Conservation (phyloP, 2,888 invertebrate species). For the Mesorhabditis sp. region DNA sequence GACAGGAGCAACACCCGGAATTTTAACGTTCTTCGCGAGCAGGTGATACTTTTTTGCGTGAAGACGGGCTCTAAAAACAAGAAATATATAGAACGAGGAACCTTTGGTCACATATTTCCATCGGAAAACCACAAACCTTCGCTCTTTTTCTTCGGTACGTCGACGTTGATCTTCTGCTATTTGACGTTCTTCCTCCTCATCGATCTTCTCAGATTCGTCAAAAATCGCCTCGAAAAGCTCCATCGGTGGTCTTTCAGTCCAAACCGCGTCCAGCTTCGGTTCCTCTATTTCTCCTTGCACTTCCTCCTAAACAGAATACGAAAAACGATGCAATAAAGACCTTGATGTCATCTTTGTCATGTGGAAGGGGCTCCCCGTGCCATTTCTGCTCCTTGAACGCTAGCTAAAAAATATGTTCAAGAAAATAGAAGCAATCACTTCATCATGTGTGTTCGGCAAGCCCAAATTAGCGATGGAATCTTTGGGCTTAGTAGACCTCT, state of each 20-base stretch:
- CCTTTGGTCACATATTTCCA: no score
- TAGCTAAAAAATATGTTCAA: neutral
- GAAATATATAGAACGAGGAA: no score
- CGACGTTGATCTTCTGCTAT: constrained; percentile 10
- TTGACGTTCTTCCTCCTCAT: constrained; percentile 23
- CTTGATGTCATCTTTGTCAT: no score
- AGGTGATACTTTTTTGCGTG: no score
- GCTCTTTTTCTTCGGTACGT: no score
- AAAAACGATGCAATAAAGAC: neutral
- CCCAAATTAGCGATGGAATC: constrained; percentile 26
- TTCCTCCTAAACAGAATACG: neutral
- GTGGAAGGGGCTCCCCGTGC: constrained; percentile 9
- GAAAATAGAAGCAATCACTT: constrained; percentile 15
- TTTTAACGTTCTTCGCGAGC: no score
- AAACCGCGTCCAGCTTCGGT: neutral
- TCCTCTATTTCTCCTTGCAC: neutral
- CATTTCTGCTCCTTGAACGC: constrained; percentile 5
- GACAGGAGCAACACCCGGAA: no score
- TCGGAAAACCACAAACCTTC: no score
- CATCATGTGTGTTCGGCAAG: constrained; percentile 35
- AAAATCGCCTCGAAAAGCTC: constrained; percentile 33
- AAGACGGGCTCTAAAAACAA: no score
- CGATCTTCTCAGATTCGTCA: constrained; percentile 12
- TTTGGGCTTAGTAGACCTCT: constrained; percentile 19
- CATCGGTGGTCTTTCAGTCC: constrained; percentile 20